Percentiles rank a stretch among this genome's conserved stretches.
Conservation (phyloP, 1,140 invertebrate species). For the Armadillidium nasatum region DNA sequence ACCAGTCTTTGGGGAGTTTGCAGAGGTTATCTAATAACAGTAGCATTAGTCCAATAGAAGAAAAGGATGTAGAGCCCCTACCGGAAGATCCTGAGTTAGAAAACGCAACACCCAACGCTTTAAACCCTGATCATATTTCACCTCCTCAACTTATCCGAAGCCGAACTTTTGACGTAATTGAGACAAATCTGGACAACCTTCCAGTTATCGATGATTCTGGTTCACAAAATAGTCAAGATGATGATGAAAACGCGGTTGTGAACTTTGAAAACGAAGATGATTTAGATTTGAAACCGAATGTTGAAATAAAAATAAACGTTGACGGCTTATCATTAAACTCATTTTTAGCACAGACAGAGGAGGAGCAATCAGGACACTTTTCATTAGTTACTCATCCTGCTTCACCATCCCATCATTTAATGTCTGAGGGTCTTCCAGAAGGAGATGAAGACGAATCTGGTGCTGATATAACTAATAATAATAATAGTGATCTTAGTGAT, state of each 20-base stretch:
- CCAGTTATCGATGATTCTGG: slow-evolving; percentile 13
- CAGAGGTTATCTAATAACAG: neutral
- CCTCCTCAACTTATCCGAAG: slow-evolving; percentile 21
- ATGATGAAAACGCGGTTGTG: neutral
- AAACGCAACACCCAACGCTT: neutral
- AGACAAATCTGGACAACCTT: slow-evolving; percentile 22
- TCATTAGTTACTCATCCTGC: neutral
- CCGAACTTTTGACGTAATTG: slow-evolving; percentile 29
- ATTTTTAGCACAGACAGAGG: neutral
- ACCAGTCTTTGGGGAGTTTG: neutral
- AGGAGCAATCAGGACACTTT: neutral
- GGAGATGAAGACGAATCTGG: too few relatives aligned
- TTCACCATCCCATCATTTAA: neutral
- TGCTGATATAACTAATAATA: neutral
- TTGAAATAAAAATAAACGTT: neutral
- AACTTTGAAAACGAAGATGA: neutral
- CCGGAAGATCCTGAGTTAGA: neutral
- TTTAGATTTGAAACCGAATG: neutral
- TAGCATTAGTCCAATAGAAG: neutral
- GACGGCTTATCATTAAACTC: neutral
- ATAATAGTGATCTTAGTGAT: neutral
- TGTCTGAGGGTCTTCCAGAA: too few relatives aligned
- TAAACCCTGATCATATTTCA: neutral
- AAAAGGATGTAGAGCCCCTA: neutral
- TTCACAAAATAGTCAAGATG: neutral